phyloP scores from a whole-genome alignment of 2,113 vertebrate species.

The Sinocyclocheilus anshuiensis region DNA sequence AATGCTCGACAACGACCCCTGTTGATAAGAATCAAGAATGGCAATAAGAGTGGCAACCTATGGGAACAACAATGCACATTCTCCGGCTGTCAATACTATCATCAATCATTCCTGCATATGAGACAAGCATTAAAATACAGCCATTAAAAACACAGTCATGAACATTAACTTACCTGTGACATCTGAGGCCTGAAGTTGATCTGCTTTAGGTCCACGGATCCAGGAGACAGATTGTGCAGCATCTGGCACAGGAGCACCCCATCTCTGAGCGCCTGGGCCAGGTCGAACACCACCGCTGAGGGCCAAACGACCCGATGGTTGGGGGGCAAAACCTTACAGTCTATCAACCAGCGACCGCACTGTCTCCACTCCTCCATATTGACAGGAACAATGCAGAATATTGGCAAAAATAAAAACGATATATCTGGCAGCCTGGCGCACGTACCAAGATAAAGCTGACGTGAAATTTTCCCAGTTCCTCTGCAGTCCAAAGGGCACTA shows the following conservation, averaged over 20 bases:
- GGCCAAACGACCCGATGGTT: conserved; percentile 98
- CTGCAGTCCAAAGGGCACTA: conserved; percentile 7
- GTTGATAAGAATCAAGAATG: not conserved
- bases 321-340: conserved; percentile 94
- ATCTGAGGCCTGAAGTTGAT: conserved; percentile 99
- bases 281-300: conserved; percentile 92
- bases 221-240: conserved; percentile 93
- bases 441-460: not conserved
- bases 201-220: conserved; percentile 96
- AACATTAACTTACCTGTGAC: conserved; percentile 86
- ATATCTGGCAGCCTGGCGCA: not conserved
- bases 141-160: not conserved
- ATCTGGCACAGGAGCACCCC: conserved; percentile 97
- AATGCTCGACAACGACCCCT: conserved; percentile 23
- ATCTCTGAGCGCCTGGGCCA: conserved; percentile 94
- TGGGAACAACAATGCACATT: not conserved
- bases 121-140: not conserved
- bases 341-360: conserved; percentile 95
- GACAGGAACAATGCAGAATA: not conserved
- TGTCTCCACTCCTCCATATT: conserved; percentile 98
- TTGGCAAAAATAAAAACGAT: not conserved
- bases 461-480: not conserved
- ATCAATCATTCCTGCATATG: no score
- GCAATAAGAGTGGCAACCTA: not conserved
- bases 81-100: not conserved